These are phyloP conservation scores for Phylloscopus collybita DNA, from an alignment of 2,797 vertebrate genomes.

Conservation along the genomic window DNA sequence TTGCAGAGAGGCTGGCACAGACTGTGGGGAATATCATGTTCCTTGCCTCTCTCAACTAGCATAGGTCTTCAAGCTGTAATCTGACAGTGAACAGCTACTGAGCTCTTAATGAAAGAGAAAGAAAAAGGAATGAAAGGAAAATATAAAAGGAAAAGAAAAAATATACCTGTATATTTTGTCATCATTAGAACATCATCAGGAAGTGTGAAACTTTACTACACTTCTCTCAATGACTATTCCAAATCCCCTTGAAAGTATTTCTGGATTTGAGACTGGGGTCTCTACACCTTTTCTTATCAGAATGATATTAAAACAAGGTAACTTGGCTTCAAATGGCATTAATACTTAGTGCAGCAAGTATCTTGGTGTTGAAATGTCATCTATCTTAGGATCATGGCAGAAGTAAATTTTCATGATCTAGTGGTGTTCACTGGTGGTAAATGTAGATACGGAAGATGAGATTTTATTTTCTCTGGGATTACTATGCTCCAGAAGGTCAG, in stretches of 20 bases:
- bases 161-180: neutral
- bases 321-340: neutral
- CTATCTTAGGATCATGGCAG: neutral
- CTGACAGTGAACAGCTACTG: neutral
- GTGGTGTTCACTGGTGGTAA: neutral
- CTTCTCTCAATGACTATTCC: neutral
- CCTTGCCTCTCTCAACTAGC: neutral
- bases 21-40: neutral
- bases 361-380: neutral
- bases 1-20: neutral
- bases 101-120: neutral
- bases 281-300: neutral
- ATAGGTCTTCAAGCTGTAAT: neutral
- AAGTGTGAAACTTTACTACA: neutral
- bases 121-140: neutral
- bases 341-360: neutral
- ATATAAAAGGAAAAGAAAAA: too few species aligned
- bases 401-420: neutral
- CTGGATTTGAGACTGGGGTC: neutral
- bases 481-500: neutral
- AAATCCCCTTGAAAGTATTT: neutral
- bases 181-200: neutral
- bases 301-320: neutral
- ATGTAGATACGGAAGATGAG: neutral
- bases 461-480: neutral